Conservation (phyloP, 2,797 vertebrate genomes). For the Salmo trutta region DNA sequence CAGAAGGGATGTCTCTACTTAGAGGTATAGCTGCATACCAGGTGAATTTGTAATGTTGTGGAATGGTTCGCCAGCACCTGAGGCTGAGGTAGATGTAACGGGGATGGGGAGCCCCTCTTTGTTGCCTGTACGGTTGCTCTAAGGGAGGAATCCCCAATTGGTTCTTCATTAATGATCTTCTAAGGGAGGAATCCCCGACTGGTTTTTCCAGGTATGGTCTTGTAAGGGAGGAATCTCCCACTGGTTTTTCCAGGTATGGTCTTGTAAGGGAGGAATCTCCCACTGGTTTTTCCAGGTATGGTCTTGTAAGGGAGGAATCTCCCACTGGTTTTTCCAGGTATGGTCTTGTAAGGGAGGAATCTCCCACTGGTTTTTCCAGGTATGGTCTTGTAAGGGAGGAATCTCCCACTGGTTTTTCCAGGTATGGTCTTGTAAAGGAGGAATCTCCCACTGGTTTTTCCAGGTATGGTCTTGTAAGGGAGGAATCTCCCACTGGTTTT, state of each 20-base stretch:
- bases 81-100: slow-evolving; percentile 86
- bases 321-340: slow-evolving; percentile 78
- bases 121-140: slow-evolving; percentile 62
- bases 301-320: slow-evolving; percentile 69
- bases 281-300: slow-evolving; percentile 77
- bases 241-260: slow-evolving; percentile 78
- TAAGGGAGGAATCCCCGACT: slow-evolving; percentile 75
- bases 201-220: slow-evolving; percentile 76
- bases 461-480: slow-evolving; percentile 74
- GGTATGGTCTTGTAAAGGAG: slow-evolving; percentile 72
- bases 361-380: slow-evolving; percentile 78
- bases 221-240: slow-evolving; percentile 75
- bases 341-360: slow-evolving; percentile 69
- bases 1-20: slow-evolving; percentile 59
- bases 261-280: slow-evolving; percentile 72
- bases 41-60: slow-evolving; percentile 81
- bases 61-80: slow-evolving; percentile 77
- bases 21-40: slow-evolving; percentile 69
- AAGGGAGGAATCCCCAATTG: slow-evolving; percentile 76
- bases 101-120: slow-evolving; percentile 75
- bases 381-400: slow-evolving; percentile 72
- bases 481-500: slow-evolving; percentile 73
- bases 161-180: slow-evolving; percentile 74
- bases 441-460: slow-evolving; percentile 75
- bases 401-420: slow-evolving; percentile 77